Evolutionary conservation across 1,140 invertebrate species (phyloP).

Genomic region (Pseudomyrmex gracilis): DNA sequence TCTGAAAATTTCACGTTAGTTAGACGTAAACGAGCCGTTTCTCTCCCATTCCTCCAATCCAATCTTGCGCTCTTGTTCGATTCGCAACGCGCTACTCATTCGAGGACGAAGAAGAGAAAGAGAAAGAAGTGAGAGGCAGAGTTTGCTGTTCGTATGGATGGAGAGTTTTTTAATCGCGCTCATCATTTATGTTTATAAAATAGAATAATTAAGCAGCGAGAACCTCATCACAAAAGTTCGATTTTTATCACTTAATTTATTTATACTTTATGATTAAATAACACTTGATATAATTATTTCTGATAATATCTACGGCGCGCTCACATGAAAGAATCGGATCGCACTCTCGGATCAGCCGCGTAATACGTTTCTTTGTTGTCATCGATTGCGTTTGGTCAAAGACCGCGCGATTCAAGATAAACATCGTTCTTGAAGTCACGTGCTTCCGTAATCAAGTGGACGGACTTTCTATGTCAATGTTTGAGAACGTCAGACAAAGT

Average conservation of each 20-base stretch:
- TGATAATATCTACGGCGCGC: background rate
- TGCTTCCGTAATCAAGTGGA: slow-evolving; percentile 72
- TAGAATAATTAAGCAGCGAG: background rate
- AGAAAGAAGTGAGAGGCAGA: background rate
- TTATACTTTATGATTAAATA: too few relatives aligned
- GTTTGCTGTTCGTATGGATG: slow-evolving; percentile 3
- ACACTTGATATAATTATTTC: too few relatives aligned
- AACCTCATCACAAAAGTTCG: background rate
- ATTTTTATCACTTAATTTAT: background rate
- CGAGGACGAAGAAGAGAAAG: slow-evolving; percentile 15
- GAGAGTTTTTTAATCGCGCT: slow-evolving; percentile 50
- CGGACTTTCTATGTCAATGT: slow-evolving; percentile 69
- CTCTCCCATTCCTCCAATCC: slow-evolving; percentile 46
- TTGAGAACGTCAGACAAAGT: slow-evolving; percentile 73
- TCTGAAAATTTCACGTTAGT: slow-evolving; percentile 73
- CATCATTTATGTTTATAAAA: slow-evolving; percentile 43
- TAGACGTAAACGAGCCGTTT: slow-evolving; percentile 73
- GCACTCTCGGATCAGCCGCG: slow-evolving; percentile 44
- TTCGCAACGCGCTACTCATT: slow-evolving; percentile 19
- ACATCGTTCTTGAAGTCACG: slow-evolving; percentile 70
- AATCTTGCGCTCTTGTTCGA: slow-evolving; percentile 65
- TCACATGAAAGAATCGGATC: slow-evolving; percentile 38
- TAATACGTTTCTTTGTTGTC: slow-evolving; percentile 48
- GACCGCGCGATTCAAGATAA: slow-evolving; percentile 51
- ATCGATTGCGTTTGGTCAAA: slow-evolving; percentile 47